Percentiles rank a stretch among this genome's conserved stretches.
Evolutionary conservation across 1,140 invertebrate genomes (phyloP).

Genomic region (Drosophila repletoides): DNA sequence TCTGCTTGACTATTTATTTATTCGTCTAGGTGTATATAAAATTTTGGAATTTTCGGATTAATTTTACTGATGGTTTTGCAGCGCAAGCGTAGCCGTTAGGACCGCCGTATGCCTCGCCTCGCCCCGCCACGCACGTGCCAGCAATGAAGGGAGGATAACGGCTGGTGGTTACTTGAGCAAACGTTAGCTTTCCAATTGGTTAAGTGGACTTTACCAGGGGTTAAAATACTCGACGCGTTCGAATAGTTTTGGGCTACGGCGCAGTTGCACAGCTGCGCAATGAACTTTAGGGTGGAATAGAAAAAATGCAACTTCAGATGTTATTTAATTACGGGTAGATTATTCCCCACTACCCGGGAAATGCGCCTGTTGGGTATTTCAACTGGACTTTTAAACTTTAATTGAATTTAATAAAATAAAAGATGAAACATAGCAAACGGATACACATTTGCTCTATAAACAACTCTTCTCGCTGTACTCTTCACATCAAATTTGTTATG

Average conservation of each 20-base stretch:
- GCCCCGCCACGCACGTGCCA: constrained; percentile 39
- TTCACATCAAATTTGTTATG: neutral
- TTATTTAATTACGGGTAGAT: neutral
- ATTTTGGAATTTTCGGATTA: neutral
- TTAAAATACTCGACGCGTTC: constrained; percentile 1
- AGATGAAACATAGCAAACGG: too few species aligned
- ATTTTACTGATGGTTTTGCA: constrained; percentile 35
- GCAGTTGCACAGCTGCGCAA: constrained; percentile 44
- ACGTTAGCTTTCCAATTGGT: constrained; percentile 67
- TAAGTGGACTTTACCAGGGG: constrained; percentile 49
- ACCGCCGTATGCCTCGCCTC: too few species aligned
- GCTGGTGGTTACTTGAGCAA: too few species aligned
- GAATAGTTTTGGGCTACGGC: neutral
- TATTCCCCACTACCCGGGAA: too few species aligned
- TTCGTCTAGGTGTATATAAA: neutral
- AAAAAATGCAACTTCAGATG: neutral
- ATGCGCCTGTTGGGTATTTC: too few species aligned
- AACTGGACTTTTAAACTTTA: too few species aligned
- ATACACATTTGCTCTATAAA: too few species aligned
- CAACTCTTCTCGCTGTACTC: neutral
- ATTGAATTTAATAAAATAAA: neutral
- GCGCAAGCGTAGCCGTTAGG: constrained; percentile 30
- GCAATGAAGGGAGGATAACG: constrained; percentile 36
- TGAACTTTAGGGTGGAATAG: constrained; percentile 34
- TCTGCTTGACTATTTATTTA: neutral